Evolutionary conservation across 2,888 invertebrate genomes (phyloP).

Genomic region (Cephus pygmeus): DNA sequence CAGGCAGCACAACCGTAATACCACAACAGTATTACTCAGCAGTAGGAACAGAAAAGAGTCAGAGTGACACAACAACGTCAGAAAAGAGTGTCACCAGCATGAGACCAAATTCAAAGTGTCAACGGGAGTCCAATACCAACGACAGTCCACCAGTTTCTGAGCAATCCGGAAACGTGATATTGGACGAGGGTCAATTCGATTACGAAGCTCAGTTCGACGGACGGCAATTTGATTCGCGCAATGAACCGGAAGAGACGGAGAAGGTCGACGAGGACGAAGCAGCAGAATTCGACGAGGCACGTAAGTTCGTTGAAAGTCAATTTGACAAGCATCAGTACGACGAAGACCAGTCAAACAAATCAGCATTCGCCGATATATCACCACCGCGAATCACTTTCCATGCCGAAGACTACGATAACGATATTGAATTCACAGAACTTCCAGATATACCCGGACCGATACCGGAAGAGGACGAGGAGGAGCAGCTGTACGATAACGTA

Average conservation of each 20-base stretch:
- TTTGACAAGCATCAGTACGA: constrained; percentile 51
- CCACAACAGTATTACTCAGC: constrained; percentile 67
- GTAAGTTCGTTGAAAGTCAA: constrained; percentile 57
- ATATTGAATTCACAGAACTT: constrained; percentile 37
- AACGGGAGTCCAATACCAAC: constrained; percentile 19
- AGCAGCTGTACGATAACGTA: constrained; percentile 60
- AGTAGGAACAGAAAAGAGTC: constrained; percentile 53
- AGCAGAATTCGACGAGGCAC: constrained; percentile 53
- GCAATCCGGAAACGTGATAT: neutral
- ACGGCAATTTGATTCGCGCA: constrained; percentile 10
- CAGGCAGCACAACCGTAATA: constrained; percentile 80
- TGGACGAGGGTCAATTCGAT: constrained; percentile 12
- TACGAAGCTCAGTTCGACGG: constrained; percentile 9
- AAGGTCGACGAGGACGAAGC: constrained; percentile 22
- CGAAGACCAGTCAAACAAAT: constrained; percentile 33
- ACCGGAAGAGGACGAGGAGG: constrained; percentile 57
- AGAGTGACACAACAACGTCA: constrained; percentile 61
- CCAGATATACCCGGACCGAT: constrained; percentile 53
- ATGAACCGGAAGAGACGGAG: constrained; percentile 10
- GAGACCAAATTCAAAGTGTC: constrained; percentile 60
- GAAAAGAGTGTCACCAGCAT: constrained; percentile 60
- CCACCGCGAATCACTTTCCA: constrained; percentile 54
- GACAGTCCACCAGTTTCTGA: constrained; percentile 19
- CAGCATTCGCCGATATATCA: constrained; percentile 43
- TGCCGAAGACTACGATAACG: constrained; percentile 50